Percentiles rank a stretch among this genome's conserved stretches.
These are phyloP conservation scores for Anoncus sp. DNA, from an alignment of 2,888 invertebrate genomes.

Conservation along the genomic window DNA sequence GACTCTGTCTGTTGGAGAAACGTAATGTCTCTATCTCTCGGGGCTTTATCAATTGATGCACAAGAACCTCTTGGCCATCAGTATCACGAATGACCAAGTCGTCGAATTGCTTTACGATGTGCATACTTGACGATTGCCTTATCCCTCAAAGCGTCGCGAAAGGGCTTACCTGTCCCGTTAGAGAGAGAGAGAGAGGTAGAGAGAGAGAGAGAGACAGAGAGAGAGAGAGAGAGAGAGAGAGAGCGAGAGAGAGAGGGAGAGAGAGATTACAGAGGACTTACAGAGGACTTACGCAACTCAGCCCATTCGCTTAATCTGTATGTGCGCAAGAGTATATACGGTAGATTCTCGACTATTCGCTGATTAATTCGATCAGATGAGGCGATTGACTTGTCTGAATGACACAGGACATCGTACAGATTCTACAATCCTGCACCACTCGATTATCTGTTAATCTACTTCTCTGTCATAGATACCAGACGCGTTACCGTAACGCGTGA, in stretches of 20 bases:
- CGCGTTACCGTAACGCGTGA: background rate
- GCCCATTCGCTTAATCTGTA: background rate
- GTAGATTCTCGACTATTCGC: background rate
- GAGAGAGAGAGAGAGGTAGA: too few relatives aligned
- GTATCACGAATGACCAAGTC: slow-evolving; percentile 25
- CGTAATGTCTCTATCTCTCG: background rate
- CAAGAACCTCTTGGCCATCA: slow-evolving; percentile 15
- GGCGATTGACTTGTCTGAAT: too few relatives aligned
- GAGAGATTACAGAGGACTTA: too few relatives aligned
- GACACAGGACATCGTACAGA: too few relatives aligned
- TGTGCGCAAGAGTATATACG: background rate
- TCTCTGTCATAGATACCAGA: slow-evolving; percentile 2
- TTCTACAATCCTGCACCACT: too few relatives aligned
- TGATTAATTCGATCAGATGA: slow-evolving; percentile 33
- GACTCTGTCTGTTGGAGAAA: background rate
- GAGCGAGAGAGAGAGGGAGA: too few relatives aligned
- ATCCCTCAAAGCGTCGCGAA: slow-evolving; percentile 29
- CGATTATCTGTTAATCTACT: slow-evolving; percentile 8
- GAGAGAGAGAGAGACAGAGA: too few relatives aligned
- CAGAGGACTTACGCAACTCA: background rate
- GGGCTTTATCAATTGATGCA: background rate
- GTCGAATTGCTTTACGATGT: slow-evolving; percentile 22
- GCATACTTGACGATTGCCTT: slow-evolving; percentile 26
- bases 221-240: too few relatives aligned
- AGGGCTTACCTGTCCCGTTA: background rate